Percentiles rank a stretch among this genome's conserved stretches.
Evolutionary conservation across 2,888 invertebrate genomes (phyloP).

Genomic region (Hetaerina titia): DNA sequence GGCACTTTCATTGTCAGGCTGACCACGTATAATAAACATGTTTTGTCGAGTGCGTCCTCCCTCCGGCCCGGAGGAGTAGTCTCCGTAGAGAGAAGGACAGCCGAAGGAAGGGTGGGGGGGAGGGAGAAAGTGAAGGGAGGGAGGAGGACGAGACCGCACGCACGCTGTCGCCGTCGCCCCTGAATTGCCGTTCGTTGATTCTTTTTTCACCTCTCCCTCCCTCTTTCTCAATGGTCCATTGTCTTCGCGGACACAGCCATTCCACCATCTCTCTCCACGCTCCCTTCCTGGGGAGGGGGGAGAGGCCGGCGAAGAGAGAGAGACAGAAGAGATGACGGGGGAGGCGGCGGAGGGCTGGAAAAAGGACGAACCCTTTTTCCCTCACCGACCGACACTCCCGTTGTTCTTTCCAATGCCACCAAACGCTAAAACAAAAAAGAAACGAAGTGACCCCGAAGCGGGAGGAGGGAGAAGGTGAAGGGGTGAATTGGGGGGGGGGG

Average conservation of each 20-base stretch:
- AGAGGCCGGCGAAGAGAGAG: neutral
- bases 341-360: neutral
- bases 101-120: neutral
- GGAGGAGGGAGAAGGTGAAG: neutral
- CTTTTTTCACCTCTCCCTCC: neutral
- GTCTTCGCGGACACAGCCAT: neutral
- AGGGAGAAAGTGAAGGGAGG: neutral
- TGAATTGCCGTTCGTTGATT: neutral
- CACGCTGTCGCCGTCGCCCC: neutral
- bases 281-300: neutral
- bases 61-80: neutral
- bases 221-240: constrained; percentile 26
- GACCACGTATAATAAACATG: constrained; percentile 64
- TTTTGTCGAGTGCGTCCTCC: constrained; percentile 22
- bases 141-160: neutral
- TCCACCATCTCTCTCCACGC: neutral
- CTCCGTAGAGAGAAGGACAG: neutral
- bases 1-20: constrained; percentile 56
- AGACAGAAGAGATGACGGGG: neutral
- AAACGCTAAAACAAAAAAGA: neutral
- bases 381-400: neutral
- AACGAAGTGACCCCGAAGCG: neutral
- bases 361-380: neutral
- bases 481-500: neutral
- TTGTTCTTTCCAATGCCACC: neutral